phyloP scores from a whole-genome alignment of 2,113 vertebrate genomes.

The Prunella fulvescens region DNA sequence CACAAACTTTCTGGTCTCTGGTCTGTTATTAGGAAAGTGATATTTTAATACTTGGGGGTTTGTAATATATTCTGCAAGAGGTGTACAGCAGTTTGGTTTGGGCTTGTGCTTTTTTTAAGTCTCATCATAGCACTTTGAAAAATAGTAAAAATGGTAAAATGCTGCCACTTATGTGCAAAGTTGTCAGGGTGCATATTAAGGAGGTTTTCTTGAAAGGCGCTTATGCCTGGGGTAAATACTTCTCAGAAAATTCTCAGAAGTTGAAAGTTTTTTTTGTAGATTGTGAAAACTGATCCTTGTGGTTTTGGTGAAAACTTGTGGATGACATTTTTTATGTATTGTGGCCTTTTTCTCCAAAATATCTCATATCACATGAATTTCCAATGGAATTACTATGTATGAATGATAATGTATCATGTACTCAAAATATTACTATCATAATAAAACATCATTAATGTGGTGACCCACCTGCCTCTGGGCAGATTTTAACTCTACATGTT shows the following conservation, averaged over 20 bases:
- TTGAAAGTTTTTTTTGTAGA: background rate
- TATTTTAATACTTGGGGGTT: background rate
- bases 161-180: background rate
- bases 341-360: background rate
- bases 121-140: background rate
- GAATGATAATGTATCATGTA: background rate
- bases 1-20: background rate
- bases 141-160: background rate
- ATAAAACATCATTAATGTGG: background rate
- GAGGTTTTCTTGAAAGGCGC: background rate
- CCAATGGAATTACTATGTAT: background rate
- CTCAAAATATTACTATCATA: background rate
- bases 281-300: background rate
- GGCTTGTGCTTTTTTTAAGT: background rate
- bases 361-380: background rate
- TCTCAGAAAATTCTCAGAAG: background rate
- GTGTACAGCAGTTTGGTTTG: background rate
- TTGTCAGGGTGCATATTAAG: background rate
- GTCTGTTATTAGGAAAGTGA: background rate
- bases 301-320: background rate
- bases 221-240: background rate
- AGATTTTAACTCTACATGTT: background rate
- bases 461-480: constrained; percentile 1
- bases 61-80: background rate
- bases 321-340: background rate